Evolutionary conservation across 2,888 invertebrate species (phyloP), one percentile per base, ranked within the genome.

Genomic region (Hypercompe scribonia): DNA sequence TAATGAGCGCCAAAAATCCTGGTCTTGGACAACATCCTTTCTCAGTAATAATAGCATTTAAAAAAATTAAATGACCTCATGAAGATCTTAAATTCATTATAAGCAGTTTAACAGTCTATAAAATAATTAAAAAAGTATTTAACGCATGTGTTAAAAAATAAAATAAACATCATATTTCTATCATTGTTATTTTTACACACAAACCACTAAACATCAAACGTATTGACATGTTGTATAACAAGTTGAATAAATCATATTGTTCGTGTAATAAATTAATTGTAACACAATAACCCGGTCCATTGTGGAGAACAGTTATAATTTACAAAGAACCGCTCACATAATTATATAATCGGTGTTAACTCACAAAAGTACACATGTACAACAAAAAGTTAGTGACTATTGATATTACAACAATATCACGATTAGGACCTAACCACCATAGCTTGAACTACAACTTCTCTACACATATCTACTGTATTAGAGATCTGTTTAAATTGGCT

Each of bases 351-450:
- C 91, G 90, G 80, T 88, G 85, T 86, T 86, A 87, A 89, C 87
- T 87, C 89, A 94, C 92, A 93, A 94, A 94, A 92, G 91, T 90
- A 92, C 90, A 92, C 89, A 90, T 86, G 85, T 82, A 88, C 89
- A 88, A 94, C 93, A 95, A 95, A 95, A 93, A 94, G 90, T 93
- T 91, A 88, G 92, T 90, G 86, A 92, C 93, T 92, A 94, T 95
- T 94, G 92, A 94, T 94, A 94, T 93, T 89, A 93, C 90, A 94
- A 94, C 92, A 95, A 95, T 93, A 94, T 94, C 93, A 91, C 89
- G 90, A 92, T 93, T 92, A 90, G 90, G 92, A 92, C 93, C 94
- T 94, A 95, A 88, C 94, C 93, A 91, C 71, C 73, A 61, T 87
- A 88, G 80, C 33, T 64, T 83, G 94, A 89, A 70, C 94, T 86